phyloP scores from a whole-genome alignment of 2,113 vertebrate genomes.

The Taurulus bubalis region DNA sequence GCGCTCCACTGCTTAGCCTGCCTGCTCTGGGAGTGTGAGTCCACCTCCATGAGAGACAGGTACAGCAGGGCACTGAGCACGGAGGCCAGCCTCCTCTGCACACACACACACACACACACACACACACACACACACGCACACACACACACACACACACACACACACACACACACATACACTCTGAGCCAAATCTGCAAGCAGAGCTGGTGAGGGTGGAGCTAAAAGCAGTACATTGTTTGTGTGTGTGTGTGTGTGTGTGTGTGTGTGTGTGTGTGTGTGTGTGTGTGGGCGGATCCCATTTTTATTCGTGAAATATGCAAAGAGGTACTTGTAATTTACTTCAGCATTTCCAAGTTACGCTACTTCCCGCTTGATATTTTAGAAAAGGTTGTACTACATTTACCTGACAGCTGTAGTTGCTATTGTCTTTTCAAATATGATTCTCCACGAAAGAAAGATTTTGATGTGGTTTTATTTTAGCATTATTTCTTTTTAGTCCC shows the following conservation, averaged over 20 bases:
- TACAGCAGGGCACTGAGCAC: conserved; percentile 79
- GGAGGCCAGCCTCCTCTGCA: conserved; percentile 69
- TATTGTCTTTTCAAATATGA: background rate
- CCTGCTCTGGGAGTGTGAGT: conserved; percentile 78
- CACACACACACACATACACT: conserved; percentile 45
- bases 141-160: conserved; percentile 50
- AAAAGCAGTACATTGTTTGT: conserved; percentile 56
- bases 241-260: conserved; percentile 12
- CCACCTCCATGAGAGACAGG: conserved; percentile 82
- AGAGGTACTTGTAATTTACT: background rate
- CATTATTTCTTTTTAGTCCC: background rate
- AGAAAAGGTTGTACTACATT: background rate
- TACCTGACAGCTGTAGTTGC: background rate
- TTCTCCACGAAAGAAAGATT: background rate
- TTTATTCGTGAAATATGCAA: background rate
- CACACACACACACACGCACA: conserved; percentile 44
- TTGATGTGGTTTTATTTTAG: background rate
- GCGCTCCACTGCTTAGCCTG: conserved; percentile 65
- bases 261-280: background rate
- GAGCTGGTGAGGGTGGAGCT: conserved; percentile 66
- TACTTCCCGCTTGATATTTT: background rate
- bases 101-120: conserved; percentile 44
- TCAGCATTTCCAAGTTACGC: background rate
- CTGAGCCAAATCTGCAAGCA: conserved; percentile 52
- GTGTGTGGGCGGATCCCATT: conserved; percentile 12